Base-by-base conservation (phyloP, 1,140 invertebrate species). In the Tachypleus tridentatus region DNA sequence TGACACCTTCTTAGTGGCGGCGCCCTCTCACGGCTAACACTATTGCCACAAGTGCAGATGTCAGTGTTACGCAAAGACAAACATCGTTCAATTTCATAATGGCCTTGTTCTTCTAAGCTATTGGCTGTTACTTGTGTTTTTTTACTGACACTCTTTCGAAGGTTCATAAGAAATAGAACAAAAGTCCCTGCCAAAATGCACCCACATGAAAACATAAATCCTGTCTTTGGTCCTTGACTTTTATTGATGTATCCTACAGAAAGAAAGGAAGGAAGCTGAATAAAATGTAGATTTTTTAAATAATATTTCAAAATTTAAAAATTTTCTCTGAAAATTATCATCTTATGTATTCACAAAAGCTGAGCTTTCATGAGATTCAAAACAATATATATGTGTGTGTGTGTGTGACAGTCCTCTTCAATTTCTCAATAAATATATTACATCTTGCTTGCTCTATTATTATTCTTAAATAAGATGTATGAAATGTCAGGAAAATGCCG, bases 161-260 rank as follows among this genome's bases (percentile, higher is more conserved):
- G 85, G 10, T 86, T 86, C n/a, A 90, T 86, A 64, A 91, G 83
- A 75, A 90, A 91, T 64, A 91, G 80, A 61, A 89, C 75, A 51
- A 86, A 80, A 6, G 87, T 86, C 56, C 87, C 87, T 29, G 87
- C 82, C 65, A 89, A 79, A n/a, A 86, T 86, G 60, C 86, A 86
- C 57, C 86, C 81, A 29, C 86, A 88, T 60, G 87, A 88, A 70
- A 88, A 88, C 73, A 89, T 91, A 76, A 89, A 91, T 8, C 88
- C 89, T 4, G 86, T 84, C 64, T 86, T 82, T 1, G 86, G 83
- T 68, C 83, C 68, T 11, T 85, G 72, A 82, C 84, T 63, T 72
- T 86, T 84, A 72, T 90, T 91, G 69, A 91, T 87, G 73, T 89
- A 92, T 69, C 80, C 81, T 82, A 74, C 4, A n/a, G 29, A 29